Percentiles rank a stretch among this genome's conserved stretches.
Conservation (phyloP, 2,797 vertebrate species). For the Falco rusticolus region DNA sequence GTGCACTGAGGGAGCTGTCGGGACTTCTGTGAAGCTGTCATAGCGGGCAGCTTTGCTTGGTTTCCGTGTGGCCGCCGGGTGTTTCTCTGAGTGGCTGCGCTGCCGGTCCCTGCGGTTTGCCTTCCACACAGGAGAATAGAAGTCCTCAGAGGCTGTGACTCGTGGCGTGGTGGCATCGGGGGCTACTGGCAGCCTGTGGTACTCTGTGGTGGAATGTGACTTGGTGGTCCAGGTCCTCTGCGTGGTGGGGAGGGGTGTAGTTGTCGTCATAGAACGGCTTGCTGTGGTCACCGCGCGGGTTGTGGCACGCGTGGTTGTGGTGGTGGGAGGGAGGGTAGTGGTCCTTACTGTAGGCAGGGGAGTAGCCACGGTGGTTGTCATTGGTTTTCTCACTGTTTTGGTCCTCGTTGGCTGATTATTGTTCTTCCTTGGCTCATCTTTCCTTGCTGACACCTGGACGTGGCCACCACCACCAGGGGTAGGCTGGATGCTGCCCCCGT, state of each 20-base stretch:
- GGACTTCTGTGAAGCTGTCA: conserved; percentile 56
- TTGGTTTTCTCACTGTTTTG: conserved; percentile 74
- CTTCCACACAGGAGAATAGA: conserved; percentile 74
- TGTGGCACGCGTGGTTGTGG: conserved; percentile 66
- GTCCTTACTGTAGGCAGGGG: conserved; percentile 74
- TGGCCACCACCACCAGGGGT: background rate
- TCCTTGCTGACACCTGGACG: conserved; percentile 44
- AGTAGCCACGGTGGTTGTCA: conserved; percentile 55
- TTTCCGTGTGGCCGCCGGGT: conserved; percentile 59
- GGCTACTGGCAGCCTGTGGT: conserved; percentile 51
- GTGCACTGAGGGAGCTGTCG: conserved; percentile 68
- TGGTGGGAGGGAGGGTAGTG: conserved; percentile 71
- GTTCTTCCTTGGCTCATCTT: conserved; percentile 66
- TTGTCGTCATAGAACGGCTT: conserved; percentile 50
- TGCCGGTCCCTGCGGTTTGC: conserved; percentile 80
- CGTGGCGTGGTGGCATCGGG: conserved; percentile 46
- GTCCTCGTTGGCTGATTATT: conserved; percentile 76
- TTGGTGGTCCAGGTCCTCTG: conserved; percentile 80
- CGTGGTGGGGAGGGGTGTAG: conserved; percentile 73
- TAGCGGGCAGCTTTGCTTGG: conserved; percentile 74
- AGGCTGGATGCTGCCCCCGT: conserved; percentile 42
- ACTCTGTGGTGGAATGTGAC: conserved; percentile 69
- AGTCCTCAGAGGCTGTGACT: conserved; percentile 74
- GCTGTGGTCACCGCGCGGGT: conserved; percentile 42
- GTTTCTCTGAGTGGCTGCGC: conserved; percentile 50